Evolutionary conservation across 2,888 invertebrate species (phyloP).

Genomic region (Dicranocentrus wangi): DNA sequence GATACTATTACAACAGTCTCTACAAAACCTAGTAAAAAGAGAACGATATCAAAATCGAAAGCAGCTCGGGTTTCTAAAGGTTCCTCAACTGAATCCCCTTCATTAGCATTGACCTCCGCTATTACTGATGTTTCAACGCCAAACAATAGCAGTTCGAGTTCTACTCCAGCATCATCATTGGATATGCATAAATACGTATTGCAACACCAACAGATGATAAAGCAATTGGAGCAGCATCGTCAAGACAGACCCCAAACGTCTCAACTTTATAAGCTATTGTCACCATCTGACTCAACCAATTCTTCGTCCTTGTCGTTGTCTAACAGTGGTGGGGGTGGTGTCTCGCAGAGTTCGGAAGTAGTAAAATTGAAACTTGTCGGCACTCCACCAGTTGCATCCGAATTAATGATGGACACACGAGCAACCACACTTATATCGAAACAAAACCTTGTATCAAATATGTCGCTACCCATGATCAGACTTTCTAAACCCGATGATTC

Average conservation of each 20-base stretch:
- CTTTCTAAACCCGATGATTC: constrained; percentile 8
- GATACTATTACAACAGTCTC: too few relatives aligned
- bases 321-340: too few relatives aligned
- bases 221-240: constrained; percentile 29
- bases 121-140: not conserved
- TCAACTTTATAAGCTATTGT: constrained; percentile 36
- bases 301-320: not conserved
- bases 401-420: not conserved
- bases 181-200: constrained; percentile 48
- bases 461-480: constrained; percentile 42
- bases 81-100: constrained; percentile 9
- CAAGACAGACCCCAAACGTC: constrained; percentile 30
- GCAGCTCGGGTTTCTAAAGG: not conserved
- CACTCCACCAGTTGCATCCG: constrained; percentile 2
- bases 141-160: not conserved
- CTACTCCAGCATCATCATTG: constrained; percentile 26
- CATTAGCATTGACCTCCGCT: constrained; percentile 2
- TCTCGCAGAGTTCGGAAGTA: not conserved
- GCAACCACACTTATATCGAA: constrained; percentile 33
- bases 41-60: constrained; percentile 18
- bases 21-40: constrained; percentile 20
- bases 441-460: constrained; percentile 31
- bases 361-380: constrained; percentile 18
- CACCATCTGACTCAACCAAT: constrained; percentile 23
- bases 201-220: constrained; percentile 46